Conservation (phyloP, 1,140 invertebrate species). For the Bilobella aurantiaca region DNA sequence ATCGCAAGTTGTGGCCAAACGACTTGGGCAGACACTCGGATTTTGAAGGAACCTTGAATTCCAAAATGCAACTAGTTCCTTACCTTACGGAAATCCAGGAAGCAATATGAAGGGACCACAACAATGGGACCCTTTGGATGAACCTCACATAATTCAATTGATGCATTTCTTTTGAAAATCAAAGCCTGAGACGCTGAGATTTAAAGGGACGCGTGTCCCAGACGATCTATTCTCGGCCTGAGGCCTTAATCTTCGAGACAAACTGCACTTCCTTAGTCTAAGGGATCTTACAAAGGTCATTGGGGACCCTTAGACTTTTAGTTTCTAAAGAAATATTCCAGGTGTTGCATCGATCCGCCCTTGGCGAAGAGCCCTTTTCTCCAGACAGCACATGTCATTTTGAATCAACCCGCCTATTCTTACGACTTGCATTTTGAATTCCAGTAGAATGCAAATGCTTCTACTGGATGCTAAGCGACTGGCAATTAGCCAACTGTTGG, state of each 20-base stretch:
- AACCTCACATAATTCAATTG: not conserved
- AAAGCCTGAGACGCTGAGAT: not conserved
- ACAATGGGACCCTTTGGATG: too few relatives aligned
- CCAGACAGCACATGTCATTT: too few relatives aligned
- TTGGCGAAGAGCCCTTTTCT: not conserved
- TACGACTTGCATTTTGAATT: too few relatives aligned
- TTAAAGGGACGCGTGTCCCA: not conserved
- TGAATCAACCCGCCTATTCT: too few relatives aligned
- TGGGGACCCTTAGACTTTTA: too few relatives aligned
- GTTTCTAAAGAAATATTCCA: too few relatives aligned
- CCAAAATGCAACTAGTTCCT: not conserved
- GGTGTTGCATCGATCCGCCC: not conserved
- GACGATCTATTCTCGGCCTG: not conserved
- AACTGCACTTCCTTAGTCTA: too few relatives aligned
- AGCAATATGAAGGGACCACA: too few relatives aligned
- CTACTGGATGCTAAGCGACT: too few relatives aligned
- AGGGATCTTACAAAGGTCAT: too few relatives aligned
- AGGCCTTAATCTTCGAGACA: slow-evolving; percentile 4
- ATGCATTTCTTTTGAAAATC: slow-evolving; percentile 11
- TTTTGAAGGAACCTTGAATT: not conserved
- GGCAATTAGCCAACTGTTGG: too few relatives aligned
- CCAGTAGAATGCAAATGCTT: too few relatives aligned
- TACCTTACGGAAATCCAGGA: not conserved
- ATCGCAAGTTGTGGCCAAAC: not conserved
- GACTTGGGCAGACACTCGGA: not conserved